A percentile compares a stretch with the other conserved stretches of the same genome.
Evolutionary conservation across 2,113 vertebrate species (phyloP).

Genomic region (Pampusana beccarii): DNA sequence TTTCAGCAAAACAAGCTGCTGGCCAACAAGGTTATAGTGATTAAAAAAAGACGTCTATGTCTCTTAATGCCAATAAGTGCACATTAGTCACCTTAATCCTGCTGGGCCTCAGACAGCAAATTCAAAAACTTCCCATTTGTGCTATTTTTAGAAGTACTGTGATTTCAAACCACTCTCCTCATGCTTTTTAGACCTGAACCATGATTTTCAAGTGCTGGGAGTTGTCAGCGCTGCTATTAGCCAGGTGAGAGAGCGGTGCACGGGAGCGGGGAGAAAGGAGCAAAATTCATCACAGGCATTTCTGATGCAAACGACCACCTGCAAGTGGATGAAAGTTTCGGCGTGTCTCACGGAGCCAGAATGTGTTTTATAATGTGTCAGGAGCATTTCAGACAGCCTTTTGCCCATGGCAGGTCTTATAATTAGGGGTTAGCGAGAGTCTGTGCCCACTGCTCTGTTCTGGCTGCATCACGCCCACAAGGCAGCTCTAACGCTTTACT

Average conservation of each 20-base stretch:
- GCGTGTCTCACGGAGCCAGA: not conserved
- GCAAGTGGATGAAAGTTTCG: not conserved
- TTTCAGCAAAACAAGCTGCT: not conserved
- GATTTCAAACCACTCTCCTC: not conserved
- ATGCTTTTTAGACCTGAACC: not conserved
- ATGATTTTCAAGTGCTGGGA: not conserved
- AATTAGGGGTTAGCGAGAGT: constrained; percentile 17
- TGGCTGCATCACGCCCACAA: not conserved
- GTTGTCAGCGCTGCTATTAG: not conserved
- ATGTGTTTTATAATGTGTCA: not conserved
- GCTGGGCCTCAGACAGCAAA: not conserved
- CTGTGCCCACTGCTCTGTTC: not conserved
- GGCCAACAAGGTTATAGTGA: not conserved
- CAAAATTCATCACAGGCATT: not conserved
- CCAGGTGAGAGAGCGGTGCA: not conserved
- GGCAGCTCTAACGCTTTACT: not conserved
- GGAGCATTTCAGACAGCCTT: not conserved
- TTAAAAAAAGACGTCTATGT: not conserved
- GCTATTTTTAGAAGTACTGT: not conserved
- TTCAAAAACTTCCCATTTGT: not conserved
- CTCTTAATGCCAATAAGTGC: not conserved
- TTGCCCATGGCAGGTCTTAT: constrained; percentile 9
- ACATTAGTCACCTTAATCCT: not conserved
- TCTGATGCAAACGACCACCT: not conserved
- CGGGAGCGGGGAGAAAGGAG: not conserved